These are phyloP conservation scores for Brachionus plicatilis DNA, from an alignment of 1,140 invertebrate species.

Conservation along the genomic window DNA sequence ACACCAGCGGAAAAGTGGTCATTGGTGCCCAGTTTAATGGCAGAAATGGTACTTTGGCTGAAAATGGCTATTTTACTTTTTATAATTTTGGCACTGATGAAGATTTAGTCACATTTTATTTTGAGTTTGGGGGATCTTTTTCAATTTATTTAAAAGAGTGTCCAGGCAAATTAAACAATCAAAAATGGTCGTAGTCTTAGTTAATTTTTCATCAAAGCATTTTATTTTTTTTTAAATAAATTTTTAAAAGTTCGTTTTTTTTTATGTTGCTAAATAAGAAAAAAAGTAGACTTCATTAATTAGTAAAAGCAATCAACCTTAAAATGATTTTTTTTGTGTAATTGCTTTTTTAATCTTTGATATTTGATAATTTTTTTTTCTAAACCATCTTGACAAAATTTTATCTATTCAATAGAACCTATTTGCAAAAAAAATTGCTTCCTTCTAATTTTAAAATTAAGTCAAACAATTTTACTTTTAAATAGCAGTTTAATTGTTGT, in stretches of 20 bases:
- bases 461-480: no score
- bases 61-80: conserved; percentile 35
- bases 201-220: no score
- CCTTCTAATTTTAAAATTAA: no score
- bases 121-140: conserved; percentile 10
- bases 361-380: neutral
- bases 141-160: conserved; percentile 18
- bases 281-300: neutral
- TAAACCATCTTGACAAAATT: neutral
- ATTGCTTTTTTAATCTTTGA: neutral
- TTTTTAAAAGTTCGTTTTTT: neutral
- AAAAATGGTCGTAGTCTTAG: neutral
- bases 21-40: neutral
- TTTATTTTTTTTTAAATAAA: neutral
- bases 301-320: neutral
- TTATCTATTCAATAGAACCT: neutral
- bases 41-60: neutral
- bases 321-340: neutral
- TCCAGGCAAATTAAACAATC: neutral
- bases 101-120: conserved; percentile 11
- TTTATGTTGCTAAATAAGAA: neutral
- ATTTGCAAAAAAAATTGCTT: no score
- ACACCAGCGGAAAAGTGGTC: neutral
- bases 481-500: no score
- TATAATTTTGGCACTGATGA: conserved; percentile 19